Evolutionary conservation across 2,888 invertebrate genomes (phyloP).

Genomic region (Suillia variegata): DNA sequence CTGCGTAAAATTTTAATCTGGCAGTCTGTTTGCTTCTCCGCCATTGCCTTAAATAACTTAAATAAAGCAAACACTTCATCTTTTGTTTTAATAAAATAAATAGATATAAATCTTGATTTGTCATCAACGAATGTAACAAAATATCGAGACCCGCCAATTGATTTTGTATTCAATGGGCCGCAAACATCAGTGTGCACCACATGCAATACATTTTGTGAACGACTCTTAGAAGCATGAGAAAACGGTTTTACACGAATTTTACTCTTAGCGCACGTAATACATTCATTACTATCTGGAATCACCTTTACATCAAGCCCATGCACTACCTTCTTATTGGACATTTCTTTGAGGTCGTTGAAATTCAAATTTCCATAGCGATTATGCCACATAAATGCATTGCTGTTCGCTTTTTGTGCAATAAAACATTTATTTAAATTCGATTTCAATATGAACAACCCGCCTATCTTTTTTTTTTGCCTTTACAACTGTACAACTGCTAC

Average conservation of each 20-base stretch:
- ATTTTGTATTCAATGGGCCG: conserved; percentile 6
- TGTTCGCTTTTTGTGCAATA: no score
- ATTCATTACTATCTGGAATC: neutral
- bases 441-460: neutral
- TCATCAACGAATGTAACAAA: conserved; percentile 21
- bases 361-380: neutral
- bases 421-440: neutral
- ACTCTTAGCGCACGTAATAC: conserved; percentile 14
- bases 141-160: conserved; percentile 14
- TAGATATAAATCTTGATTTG: conserved; percentile 4
- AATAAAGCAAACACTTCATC: conserved; percentile 13
- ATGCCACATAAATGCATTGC: neutral
- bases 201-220: neutral
- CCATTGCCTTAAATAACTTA: conserved; percentile 18
- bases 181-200: conserved; percentile 18
- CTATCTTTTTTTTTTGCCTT: conserved; percentile 1
- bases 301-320: neutral
- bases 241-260: conserved; percentile 14
- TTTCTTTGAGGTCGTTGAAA: neutral
- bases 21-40: conserved; percentile 19
- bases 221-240: neutral
- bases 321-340: neutral
- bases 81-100: conserved; percentile 16
- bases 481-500: no score
- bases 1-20: conserved; percentile 21